Evolutionary conservation across 2,888 invertebrate species (phyloP).

Genomic region (Dasysyrphus albostriatus): DNA sequence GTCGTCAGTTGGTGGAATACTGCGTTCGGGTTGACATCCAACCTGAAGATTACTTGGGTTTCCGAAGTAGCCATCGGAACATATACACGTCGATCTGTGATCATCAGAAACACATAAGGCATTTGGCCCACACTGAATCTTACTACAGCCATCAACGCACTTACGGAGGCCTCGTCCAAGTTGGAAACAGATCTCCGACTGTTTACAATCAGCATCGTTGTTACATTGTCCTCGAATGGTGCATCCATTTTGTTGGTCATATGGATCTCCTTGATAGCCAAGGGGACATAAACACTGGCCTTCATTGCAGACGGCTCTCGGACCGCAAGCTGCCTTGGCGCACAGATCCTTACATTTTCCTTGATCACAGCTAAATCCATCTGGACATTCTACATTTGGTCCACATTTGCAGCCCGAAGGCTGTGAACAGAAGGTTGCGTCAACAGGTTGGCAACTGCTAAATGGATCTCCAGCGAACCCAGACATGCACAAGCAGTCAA

Average conservation of each 20-base stretch:
- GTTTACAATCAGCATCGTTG: conserved; percentile 92
- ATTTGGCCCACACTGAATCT: conserved; percentile 95
- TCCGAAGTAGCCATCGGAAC: conserved; percentile 92
- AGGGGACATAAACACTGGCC: conserved; percentile 92
- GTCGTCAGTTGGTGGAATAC: conserved; percentile 85
- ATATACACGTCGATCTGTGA: conserved; percentile 94
- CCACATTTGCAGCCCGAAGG: conserved; percentile 89
- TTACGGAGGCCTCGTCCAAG: conserved; percentile 90
- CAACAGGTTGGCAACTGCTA: conserved; percentile 90
- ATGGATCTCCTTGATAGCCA: conserved; percentile 90
- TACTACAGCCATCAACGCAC: conserved; percentile 94
- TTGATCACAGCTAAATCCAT: conserved; percentile 89
- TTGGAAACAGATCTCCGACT: conserved; percentile 95
- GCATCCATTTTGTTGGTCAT: conserved; percentile 89
- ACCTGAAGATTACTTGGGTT: conserved; percentile 91
- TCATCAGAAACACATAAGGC: conserved; percentile 93
- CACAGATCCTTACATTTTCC: conserved; percentile 92
- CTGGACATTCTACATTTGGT: conserved; percentile 89
- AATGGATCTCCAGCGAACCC: conserved; percentile 95
- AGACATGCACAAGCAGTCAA: conserved; percentile 94
- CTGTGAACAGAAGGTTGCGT: conserved; percentile 89
- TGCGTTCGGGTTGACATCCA: conserved; percentile 91
- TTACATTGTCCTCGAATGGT: conserved; percentile 90
- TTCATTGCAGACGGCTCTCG: conserved; percentile 91
- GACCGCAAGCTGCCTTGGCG: conserved; percentile 90